phyloP scores from a whole-genome alignment of 2,888 invertebrate species.

The Tenodera sinensis region DNA sequence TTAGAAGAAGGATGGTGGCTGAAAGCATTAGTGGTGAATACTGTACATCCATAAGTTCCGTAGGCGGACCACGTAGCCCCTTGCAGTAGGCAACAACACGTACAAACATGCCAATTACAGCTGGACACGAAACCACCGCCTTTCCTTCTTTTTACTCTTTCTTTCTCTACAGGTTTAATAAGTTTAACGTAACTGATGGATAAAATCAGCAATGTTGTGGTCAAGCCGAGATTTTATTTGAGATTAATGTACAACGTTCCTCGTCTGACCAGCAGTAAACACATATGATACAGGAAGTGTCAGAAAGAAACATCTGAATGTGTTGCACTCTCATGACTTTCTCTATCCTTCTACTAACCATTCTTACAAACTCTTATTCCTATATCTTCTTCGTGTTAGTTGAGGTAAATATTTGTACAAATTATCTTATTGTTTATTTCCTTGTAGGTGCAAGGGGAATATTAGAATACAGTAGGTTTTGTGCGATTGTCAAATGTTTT shows the following conservation, averaged over 20 bases:
- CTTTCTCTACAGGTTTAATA: background rate
- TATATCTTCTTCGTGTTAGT: no score
- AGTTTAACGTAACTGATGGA: background rate
- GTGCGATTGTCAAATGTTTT: no score
- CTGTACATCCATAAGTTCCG: background rate
- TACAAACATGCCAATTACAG: slow-evolving; percentile 7
- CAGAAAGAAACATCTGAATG: no score
- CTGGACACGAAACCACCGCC: background rate
- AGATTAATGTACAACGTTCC: background rate
- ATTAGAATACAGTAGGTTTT: no score
- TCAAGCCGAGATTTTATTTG: background rate
- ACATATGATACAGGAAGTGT: background rate
- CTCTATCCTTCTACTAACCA: no score
- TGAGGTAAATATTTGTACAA: no score
- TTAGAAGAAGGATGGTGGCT: background rate
- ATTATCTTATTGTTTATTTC: no score
- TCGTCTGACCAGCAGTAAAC: background rate
- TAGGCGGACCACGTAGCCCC: background rate
- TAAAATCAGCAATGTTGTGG: background rate
- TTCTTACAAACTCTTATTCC: no score
- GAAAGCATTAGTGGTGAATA: background rate
- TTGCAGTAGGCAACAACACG: background rate
- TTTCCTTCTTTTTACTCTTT: background rate
- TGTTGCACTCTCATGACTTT: no score
- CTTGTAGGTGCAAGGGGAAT: no score